Percentiles rank a stretch among this genome's conserved stretches.
Conservation (phyloP, 2,888 invertebrate genomes). For the Dynastes grantii region DNA sequence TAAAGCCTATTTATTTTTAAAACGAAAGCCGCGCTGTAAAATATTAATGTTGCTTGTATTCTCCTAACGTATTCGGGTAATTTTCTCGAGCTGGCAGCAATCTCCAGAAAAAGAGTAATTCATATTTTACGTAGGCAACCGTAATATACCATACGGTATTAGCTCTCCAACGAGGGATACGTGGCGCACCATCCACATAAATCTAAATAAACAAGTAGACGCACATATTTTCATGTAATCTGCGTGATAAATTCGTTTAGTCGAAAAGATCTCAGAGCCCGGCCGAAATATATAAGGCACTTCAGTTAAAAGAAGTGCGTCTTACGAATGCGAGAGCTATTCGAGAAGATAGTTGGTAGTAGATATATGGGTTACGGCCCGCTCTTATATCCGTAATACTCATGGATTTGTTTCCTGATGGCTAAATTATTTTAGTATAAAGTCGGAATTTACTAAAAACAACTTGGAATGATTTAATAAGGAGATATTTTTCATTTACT, state of each 20-base stretch:
- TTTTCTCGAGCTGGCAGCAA: no score
- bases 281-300: not conserved
- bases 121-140: not conserved
- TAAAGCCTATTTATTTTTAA: no score
- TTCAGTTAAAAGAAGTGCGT: constrained; percentile 2
- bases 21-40: no score
- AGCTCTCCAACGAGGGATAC: not conserved
- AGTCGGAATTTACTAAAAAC: no score
- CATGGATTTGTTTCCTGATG: no score
- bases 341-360: not conserved
- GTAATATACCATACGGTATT: not conserved
- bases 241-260: constrained; percentile 13
- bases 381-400: no score
- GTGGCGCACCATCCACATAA: not conserved
- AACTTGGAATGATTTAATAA: no score
- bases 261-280: not conserved
- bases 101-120: not conserved
- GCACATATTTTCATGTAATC: constrained; percentile 34
- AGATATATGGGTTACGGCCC: not conserved
- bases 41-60: no score
- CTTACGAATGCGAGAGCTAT: not conserved
- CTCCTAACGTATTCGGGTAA: no score
- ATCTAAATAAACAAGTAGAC: constrained; percentile 9
- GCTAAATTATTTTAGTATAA: no score
- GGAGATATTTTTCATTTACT: no score